These are phyloP conservation scores for Eriocheir sinensis DNA, from an alignment of 1,140 invertebrate species.

Conservation along the genomic window DNA sequence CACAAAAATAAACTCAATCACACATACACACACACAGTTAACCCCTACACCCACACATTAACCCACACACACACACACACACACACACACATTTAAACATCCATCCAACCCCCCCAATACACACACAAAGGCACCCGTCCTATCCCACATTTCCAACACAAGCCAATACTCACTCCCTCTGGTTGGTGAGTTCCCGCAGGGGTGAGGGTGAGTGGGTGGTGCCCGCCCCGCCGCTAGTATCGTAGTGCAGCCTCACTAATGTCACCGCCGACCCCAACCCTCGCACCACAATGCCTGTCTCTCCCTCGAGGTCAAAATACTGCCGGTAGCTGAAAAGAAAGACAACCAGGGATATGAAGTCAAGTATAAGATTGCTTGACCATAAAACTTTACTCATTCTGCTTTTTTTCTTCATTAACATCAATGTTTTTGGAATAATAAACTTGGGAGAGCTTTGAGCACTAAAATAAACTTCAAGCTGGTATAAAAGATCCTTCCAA, in stretches of 20 bases:
- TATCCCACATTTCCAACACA: no score
- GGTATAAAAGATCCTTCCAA: no score
- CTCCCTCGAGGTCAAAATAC: slow-evolving; percentile 98
- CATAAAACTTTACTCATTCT: no score
- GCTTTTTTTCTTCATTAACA: no score
- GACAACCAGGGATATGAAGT: background rate
- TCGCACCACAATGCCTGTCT: slow-evolving; percentile 95
- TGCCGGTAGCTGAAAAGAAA: slow-evolving; percentile 89
- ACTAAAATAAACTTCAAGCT: no score
- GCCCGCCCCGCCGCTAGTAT: slow-evolving; percentile 38
- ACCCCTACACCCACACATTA: background rate
- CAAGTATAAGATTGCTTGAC: no score
- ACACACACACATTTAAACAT: background rate
- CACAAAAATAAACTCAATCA: background rate
- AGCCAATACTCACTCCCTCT: slow-evolving; percentile 67
- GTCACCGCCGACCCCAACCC: slow-evolving; percentile 96
- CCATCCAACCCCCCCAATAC: background rate
- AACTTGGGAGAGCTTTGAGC: no score
- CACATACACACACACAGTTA: background rate
- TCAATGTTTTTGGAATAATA: no score
- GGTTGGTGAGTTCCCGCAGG: slow-evolving; percentile 58
- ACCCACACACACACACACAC: background rate
- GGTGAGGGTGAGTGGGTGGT: slow-evolving; percentile 76
- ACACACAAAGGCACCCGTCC: background rate
- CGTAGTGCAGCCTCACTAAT: slow-evolving; percentile 81